Percentiles rank a stretch among this genome's conserved stretches.
Evolutionary conservation across 2,888 invertebrate genomes (phyloP).

Genomic region (Dicranocentrus wangi): DNA sequence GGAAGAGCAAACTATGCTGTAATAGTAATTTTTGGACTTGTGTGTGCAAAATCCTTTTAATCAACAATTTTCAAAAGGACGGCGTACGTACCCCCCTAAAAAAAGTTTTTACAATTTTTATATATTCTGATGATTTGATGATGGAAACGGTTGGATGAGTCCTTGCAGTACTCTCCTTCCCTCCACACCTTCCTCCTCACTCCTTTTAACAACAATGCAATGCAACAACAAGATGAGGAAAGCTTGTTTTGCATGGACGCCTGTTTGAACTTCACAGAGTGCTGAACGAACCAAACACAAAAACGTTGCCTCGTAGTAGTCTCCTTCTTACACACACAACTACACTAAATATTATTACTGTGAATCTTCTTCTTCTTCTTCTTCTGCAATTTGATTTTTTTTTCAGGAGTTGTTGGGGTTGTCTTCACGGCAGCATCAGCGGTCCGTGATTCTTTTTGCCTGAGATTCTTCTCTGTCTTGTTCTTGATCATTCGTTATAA

Average conservation of each 20-base stretch:
- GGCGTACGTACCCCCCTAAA: not conserved
- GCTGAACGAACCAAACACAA: constrained; percentile 4
- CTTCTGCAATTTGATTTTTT: not conserved
- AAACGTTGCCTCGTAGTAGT: not conserved
- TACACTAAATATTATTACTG: not conserved
- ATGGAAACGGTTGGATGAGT: constrained; percentile 57
- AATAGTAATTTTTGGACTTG: too few relatives aligned
- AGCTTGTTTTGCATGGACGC: constrained; percentile 30
- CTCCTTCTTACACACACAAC: too few relatives aligned
- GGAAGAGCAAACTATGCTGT: too few relatives aligned
- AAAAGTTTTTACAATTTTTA: not conserved
- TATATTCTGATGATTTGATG: not conserved
- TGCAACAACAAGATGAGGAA: not conserved
- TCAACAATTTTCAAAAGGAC: too few relatives aligned
- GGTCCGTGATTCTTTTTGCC: too few relatives aligned
- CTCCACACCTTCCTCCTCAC: constrained; percentile 20
- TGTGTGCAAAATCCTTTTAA: too few relatives aligned
- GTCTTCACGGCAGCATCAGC: too few relatives aligned
- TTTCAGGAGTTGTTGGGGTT: too few relatives aligned
- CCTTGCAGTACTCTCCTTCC: constrained; percentile 12
- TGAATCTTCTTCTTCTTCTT: not conserved
- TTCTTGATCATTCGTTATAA: constrained; percentile 40
- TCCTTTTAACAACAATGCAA: not conserved
- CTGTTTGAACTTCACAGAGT: constrained; percentile 31
- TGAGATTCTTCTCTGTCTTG: constrained; percentile 8